Conservation (phyloP, 1,140 invertebrate genomes). For the Phenacoccus solenopsis region DNA sequence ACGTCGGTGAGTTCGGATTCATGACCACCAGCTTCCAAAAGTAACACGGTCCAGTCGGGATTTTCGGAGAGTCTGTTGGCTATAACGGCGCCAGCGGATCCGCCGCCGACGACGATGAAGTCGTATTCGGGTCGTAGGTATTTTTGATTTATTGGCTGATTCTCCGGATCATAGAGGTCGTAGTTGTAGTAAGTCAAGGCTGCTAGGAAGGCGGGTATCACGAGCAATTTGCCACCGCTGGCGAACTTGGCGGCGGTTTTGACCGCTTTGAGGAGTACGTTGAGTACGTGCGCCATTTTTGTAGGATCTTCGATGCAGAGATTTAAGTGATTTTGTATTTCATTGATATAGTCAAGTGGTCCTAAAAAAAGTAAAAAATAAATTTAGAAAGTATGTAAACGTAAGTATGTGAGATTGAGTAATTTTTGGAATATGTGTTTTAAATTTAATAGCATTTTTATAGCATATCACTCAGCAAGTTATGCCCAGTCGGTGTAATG, state of each 20-base stretch:
- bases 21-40: slow-evolving; percentile 77
- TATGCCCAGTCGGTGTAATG: too few relatives aligned
- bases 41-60: slow-evolving; percentile 58
- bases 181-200: slow-evolving; percentile 73
- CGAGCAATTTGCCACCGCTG: slow-evolving; percentile 53
- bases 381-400: too few relatives aligned
- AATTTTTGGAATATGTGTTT: too few relatives aligned
- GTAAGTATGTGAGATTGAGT: too few relatives aligned
- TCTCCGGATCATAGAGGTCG: slow-evolving; percentile 72
- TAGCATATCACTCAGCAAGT: too few relatives aligned
- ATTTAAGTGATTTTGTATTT: background rate
- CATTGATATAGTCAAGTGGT: background rate
- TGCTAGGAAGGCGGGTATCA: slow-evolving; percentile 62
- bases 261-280: slow-evolving; percentile 37
- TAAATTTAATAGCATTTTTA: too few relatives aligned
- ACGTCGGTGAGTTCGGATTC: slow-evolving; percentile 72
- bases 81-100: slow-evolving; percentile 75
- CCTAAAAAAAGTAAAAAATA: too few relatives aligned
- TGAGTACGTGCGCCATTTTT: slow-evolving; percentile 25
- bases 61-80: slow-evolving; percentile 72
- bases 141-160: slow-evolving; percentile 53
- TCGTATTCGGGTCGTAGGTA: slow-evolving; percentile 54
- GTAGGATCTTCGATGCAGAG: background rate
- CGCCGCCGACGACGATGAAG: slow-evolving; percentile 66
- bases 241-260: slow-evolving; percentile 53